Base-by-base conservation (phyloP, 2,888 invertebrate genomes). In the Hydrotaea diabolus region DNA sequence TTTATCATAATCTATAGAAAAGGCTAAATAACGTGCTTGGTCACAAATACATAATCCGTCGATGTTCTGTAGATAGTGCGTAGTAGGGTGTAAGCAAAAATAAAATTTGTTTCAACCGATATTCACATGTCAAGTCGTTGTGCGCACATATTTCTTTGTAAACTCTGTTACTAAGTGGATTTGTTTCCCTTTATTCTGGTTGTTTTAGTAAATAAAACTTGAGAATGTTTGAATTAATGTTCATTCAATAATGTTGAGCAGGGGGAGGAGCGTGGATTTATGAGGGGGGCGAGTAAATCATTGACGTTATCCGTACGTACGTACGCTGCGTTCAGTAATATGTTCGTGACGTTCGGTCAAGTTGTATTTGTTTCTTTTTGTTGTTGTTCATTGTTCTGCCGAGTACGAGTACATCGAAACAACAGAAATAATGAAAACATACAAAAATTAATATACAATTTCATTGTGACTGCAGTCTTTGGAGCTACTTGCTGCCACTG, bases 281-380 rank as follows among this genome's bases (percentile, higher is more conserved):
- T n/a, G n/a, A n/a, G 39, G 13, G 9, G 39, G 55, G 2, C 23
- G 19, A 11, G 71, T 53, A 72, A 71, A 72, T 64, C 76, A 62
- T 71, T 76, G 71, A 76, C 62, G 71, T 71, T 76, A 36, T 69
- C 74, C 59, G 23, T 64, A 36, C 8, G 26, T 64, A 39, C 13
- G 9, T 39, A 49, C 23, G 21, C 49, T 23, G 26, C 9, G 39
- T 69, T 43, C 69, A 43, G 62, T 39, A 76, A 39, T 62, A 71
- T 76, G 17, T 76, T 80, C 76, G 76, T 80, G 76, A 80, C 71
- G 64, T 75, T 75, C 75, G 49, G 57, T 49, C n/a, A 75, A 75
- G 76, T 69, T 23, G 21, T 39, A 39, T 39, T 1, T 39, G 3
- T n/a, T n/a, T n/a, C n/a, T 39, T 39, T 39, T 39, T 31, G 2